Evolutionary conservation across 2,797 vertebrate species (phyloP).

Genomic region (Sandelia bainsii): DNA sequence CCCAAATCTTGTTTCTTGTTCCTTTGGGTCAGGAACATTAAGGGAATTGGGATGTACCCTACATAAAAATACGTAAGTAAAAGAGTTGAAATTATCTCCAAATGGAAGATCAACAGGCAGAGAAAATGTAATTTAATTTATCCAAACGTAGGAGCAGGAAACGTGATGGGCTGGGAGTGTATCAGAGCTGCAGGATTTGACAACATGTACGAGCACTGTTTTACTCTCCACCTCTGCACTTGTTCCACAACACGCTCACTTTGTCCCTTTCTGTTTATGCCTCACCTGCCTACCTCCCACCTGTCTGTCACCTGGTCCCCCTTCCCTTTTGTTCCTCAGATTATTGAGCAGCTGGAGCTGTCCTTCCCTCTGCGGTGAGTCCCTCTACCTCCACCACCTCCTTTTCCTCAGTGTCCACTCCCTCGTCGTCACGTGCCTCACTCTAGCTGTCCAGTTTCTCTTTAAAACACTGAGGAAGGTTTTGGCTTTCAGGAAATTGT

Average conservation of each 20-base stretch:
- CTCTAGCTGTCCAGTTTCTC: neutral
- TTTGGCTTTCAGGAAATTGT: constrained; percentile 25
- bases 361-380: constrained; percentile 90
- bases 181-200: constrained; percentile 23
- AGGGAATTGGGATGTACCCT: no score
- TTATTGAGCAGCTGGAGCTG: constrained; percentile 91
- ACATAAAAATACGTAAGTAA: no score
- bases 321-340: constrained; percentile 78
- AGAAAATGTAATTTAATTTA: no score
- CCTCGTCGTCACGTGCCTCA: constrained; percentile 8
- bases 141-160: no score
- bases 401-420: constrained; percentile 18
- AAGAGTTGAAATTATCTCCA: no score
- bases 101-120: no score
- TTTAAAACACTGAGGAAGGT: neutral
- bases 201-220: constrained; percentile 7
- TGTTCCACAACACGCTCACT: constrained; percentile 38
- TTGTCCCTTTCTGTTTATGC: constrained; percentile 52
- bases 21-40: no score
- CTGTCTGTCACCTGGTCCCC: constrained; percentile 65
- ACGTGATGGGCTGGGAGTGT: no score
- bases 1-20: no score
- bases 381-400: constrained; percentile 50
- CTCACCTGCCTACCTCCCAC: constrained; percentile 57
- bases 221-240: constrained; percentile 34